A percentile compares a stretch with the other conserved stretches of the same genome.
These are phyloP conservation scores for Biston betularia DNA, from an alignment of 2,888 invertebrate genomes.

Conservation along the genomic window DNA sequence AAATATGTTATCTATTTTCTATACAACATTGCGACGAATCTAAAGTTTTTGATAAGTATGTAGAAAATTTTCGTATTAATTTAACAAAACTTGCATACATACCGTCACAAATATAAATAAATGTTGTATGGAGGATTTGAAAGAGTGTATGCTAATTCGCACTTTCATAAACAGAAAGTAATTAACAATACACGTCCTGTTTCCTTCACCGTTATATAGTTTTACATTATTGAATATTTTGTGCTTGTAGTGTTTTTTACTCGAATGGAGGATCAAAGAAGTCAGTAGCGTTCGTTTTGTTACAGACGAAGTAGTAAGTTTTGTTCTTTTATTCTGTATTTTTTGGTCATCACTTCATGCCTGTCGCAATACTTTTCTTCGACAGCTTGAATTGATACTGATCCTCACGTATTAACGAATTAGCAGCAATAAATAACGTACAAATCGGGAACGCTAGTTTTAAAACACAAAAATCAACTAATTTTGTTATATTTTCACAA, in stretches of 20 bases:
- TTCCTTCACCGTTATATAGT: conserved; percentile 68
- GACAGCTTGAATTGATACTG: conserved; percentile 72
- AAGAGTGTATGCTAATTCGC: conserved; percentile 74
- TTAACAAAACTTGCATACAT: conserved; percentile 5
- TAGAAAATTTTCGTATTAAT: conserved; percentile 6
- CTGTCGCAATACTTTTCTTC: conserved; percentile 67
- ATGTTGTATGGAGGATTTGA: conserved; percentile 71
- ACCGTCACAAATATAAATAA: conserved; percentile 42
- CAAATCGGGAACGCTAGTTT: conserved; percentile 75
- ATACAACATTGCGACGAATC: conserved; percentile 57
- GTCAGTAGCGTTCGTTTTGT: conserved; percentile 67
- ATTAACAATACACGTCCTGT: conserved; percentile 66
- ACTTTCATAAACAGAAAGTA: conserved; percentile 45
- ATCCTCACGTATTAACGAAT: conserved; percentile 73
- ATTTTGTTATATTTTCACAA: conserved; percentile 85
- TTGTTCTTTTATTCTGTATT: conserved; percentile 61
- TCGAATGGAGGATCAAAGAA: conserved; percentile 75
- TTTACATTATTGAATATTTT: conserved; percentile 59
- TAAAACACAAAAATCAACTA: conserved; percentile 83
- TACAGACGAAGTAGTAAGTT: conserved; percentile 74
- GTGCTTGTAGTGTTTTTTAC: conserved; percentile 77
- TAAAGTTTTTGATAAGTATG: conserved; percentile 20
- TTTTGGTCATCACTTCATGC: conserved; percentile 72
- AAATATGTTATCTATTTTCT: conserved; percentile 57
- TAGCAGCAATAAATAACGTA: conserved; percentile 63